A percentile compares a stretch with the other conserved stretches of the same genome.
Conservation (phyloP, 2,888 invertebrate species). For the Pediacus dermestoides region DNA sequence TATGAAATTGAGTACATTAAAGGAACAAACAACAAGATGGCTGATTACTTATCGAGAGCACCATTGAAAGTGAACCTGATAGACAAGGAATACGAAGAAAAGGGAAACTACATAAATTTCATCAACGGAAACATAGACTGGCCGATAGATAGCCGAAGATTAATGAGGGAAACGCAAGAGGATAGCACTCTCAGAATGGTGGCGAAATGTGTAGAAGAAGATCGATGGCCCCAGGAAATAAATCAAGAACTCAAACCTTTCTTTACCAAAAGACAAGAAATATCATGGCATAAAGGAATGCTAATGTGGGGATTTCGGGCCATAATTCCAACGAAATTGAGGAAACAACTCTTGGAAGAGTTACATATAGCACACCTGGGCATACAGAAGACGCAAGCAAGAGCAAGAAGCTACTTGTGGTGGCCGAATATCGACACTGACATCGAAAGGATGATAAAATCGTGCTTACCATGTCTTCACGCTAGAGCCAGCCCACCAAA, state of each 20-base stretch:
- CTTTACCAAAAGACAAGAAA: slow-evolving; percentile 11
- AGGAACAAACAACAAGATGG: slow-evolving; percentile 12
- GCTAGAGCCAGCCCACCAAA: slow-evolving; percentile 7
- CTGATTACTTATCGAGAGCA: slow-evolving; percentile 15
- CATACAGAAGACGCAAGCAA: slow-evolving; percentile 11
- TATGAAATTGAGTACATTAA: slow-evolving; percentile 16
- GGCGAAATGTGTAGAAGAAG: slow-evolving; percentile 3
- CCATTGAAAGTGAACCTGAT: slow-evolving; percentile 7
- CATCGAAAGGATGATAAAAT: slow-evolving; percentile 14
- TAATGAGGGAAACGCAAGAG: no score
- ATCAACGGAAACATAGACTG: slow-evolving; percentile 5
- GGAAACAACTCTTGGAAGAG: slow-evolving; percentile 12
- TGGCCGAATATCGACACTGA: slow-evolving; percentile 22
- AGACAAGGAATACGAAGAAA: slow-evolving; percentile 11
- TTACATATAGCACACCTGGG: slow-evolving; percentile 16
- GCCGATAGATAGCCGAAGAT: slow-evolving; percentile 15
- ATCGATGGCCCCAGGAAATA: slow-evolving; percentile 9
- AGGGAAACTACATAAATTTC: slow-evolving; percentile 12
- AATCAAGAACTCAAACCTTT: slow-evolving; percentile 10
- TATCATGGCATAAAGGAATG: slow-evolving; percentile 9
- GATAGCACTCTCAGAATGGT: no score
- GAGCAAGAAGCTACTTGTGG: slow-evolving; percentile 18
- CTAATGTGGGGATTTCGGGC: slow-evolving; percentile 15
- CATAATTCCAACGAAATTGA: slow-evolving; percentile 11
- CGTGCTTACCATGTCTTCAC: slow-evolving; percentile 14